Percentiles rank a stretch among this genome's conserved stretches.
These are phyloP conservation scores for Denticeps clupeoides DNA, from an alignment of 2,797 vertebrate species.

Conservation along the genomic window DNA sequence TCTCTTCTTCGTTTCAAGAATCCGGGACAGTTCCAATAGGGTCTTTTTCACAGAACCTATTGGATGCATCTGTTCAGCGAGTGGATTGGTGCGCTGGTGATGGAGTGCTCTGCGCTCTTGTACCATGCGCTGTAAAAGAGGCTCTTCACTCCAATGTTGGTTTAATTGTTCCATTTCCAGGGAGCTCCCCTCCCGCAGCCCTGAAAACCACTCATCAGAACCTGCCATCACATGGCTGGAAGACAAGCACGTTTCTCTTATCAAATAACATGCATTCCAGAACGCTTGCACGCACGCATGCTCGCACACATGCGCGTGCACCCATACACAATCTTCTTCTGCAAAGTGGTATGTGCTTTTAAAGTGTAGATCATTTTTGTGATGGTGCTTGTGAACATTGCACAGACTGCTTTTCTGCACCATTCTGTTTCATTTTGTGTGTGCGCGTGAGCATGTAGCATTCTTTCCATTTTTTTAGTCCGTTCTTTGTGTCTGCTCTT, in stretches of 20 bases:
- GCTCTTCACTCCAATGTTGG: constrained; percentile 41
- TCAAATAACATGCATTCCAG: constrained; percentile 20
- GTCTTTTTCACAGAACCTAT: background rate
- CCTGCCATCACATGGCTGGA: constrained; percentile 12
- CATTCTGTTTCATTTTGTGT: constrained; percentile 23
- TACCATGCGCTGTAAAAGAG: constrained; percentile 36
- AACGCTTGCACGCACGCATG: constrained; percentile 4
- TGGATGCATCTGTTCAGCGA: constrained; percentile 15
- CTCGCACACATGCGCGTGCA: background rate
- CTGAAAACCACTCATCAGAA: constrained; percentile 32
- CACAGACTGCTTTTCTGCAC: constrained; percentile 11
- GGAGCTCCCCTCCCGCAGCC: constrained; percentile 24
- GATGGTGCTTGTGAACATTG: constrained; percentile 1
- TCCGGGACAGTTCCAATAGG: too few species aligned
- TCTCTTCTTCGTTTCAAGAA: too few species aligned
- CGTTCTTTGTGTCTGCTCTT: constrained; percentile 33
- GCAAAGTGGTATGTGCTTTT: background rate
- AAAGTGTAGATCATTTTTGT: background rate
- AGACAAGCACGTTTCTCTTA: background rate
- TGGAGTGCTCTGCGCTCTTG: constrained; percentile 29
- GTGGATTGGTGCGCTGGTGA: constrained; percentile 24
- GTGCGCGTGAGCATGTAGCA: background rate
- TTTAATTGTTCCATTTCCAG: constrained; percentile 50
- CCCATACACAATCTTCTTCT: too few species aligned
- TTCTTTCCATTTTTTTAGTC: background rate